These are phyloP conservation scores for Mythimna pallens DNA, from an alignment of 2,888 invertebrate genomes.

Conservation along the genomic window DNA sequence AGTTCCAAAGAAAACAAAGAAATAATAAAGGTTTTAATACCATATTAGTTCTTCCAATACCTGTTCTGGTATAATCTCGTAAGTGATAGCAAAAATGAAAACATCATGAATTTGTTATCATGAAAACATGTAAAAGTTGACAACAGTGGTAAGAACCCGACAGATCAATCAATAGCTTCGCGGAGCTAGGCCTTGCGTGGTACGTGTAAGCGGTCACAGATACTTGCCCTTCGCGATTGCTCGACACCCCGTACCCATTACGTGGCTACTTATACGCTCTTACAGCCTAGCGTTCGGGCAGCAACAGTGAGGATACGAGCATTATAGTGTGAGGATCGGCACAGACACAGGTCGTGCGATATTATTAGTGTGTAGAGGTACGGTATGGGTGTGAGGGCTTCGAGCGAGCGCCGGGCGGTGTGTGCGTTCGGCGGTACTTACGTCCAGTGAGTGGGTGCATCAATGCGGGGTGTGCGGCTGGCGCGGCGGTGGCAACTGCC, in stretches of 20 bases:
- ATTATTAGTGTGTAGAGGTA: conserved; percentile 70
- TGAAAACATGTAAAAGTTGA: conserved; percentile 85
- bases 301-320: conserved; percentile 58
- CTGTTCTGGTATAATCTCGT: conserved; percentile 32
- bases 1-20: conserved; percentile 2
- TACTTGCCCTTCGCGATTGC: conserved; percentile 86
- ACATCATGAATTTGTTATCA: conserved; percentile 71
- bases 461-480: conserved; percentile 99
- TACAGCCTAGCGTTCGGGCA: conserved; percentile 39
- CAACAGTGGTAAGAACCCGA: conserved; percentile 84
- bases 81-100: conserved; percentile 35
- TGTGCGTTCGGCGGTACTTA: conserved; percentile 95
- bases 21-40: conserved; percentile 24
- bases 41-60: conserved; percentile 36
- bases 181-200: conserved; percentile 90
- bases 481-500: conserved; percentile 98
- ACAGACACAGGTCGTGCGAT: conserved; percentile 70
- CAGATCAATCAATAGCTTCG: conserved; percentile 86
- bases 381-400: conserved; percentile 75
- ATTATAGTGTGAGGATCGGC: conserved; percentile 64
- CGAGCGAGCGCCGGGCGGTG: conserved; percentile 87
- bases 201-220: conserved; percentile 89
- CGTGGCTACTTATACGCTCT: conserved; percentile 49
- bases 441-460: conserved; percentile 99
- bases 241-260: conserved; percentile 77